Evolutionary conservation across 2,888 invertebrate species (phyloP), one percentile per base, ranked within the genome.

Genomic region (Coenonympha arcania): DNA sequence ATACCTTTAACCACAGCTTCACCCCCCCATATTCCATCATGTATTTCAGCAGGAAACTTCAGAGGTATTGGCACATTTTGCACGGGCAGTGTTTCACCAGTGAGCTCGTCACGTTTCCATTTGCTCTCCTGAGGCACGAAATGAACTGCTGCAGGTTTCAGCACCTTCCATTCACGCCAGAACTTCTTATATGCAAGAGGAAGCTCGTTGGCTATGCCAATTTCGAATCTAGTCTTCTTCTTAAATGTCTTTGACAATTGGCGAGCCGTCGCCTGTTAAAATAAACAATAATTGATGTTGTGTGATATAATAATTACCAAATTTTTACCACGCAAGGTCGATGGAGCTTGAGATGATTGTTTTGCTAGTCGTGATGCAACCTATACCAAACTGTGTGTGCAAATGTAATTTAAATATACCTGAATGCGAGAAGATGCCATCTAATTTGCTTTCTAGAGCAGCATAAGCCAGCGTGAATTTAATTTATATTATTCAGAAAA

Each of bases 1-100:
- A 24, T 34, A 45, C 87, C 99, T 87, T 95, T 93, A 16, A 99
- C 85, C 0, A 99, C 89, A 24, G 92, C 95, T 86, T 99, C 99
- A 6, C 99, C 99, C 56, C 98, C 99, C 98, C 98, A 99, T 57
- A 99, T 87, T 24, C 98, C 98, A 36, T 90, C 67, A 71, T 98
- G 86, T 48, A 92, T 86, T 81, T 98, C 95, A 30, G 89, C 84
- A 0, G 98, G 94, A 71, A 90, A 92, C 57, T 90, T 89, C 1
- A 96, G 67, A 1, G 93, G 94, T 22, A 98, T 76, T 22, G 93
- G 90, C 33, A 90, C 66, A 81, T 95, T 93, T 71, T 95, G 93
- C 41, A 95, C 82, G 0, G 91, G 92, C 50, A 80, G 70, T 8
- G 93, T 91, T 81, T 90, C 89, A 47, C 93, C 93, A 43, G 92